Percentiles rank a stretch among this genome's conserved stretches.
These are phyloP conservation scores for Eristalinus sepulchralis DNA, from an alignment of 2,888 invertebrate genomes.

Conservation along the genomic window DNA sequence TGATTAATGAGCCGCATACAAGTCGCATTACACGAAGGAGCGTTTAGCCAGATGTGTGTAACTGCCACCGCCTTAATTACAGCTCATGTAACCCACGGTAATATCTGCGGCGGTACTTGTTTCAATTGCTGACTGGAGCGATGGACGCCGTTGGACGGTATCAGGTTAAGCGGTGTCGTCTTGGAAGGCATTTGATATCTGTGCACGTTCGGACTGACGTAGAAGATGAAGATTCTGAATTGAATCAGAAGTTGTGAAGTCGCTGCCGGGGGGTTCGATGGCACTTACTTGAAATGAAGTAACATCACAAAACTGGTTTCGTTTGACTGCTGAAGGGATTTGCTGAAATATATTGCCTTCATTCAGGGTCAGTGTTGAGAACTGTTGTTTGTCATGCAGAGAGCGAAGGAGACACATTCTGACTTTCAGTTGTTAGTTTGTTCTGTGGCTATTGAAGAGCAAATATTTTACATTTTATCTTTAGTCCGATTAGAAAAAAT, in stretches of 20 bases:
- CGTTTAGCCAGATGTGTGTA: constrained; percentile 69
- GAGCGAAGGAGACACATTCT: too few relatives aligned
- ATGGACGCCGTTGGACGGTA: constrained; percentile 36
- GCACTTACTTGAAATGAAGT: neutral
- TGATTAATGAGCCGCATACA: constrained; percentile 69
- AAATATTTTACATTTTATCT: too few relatives aligned
- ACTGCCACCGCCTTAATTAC: constrained; percentile 70
- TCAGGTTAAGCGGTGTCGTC: constrained; percentile 56
- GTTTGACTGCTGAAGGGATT: neutral
- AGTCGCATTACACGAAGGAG: constrained; percentile 66
- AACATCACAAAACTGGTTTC: neutral
- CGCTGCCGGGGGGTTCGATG: constrained; percentile 24
- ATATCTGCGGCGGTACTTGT: constrained; percentile 57
- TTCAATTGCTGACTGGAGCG: constrained; percentile 54
- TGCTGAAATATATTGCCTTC: neutral
- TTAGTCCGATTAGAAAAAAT: too few relatives aligned
- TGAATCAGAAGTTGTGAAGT: constrained; percentile 15
- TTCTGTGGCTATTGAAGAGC: too few relatives aligned
- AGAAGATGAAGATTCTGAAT: constrained; percentile 17
- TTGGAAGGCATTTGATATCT: constrained; percentile 35
- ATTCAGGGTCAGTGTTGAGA: neutral
- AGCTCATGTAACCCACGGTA: constrained; percentile 66
- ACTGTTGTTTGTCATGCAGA: neutral
- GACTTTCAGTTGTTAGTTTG: too few relatives aligned
- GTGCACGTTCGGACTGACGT: constrained; percentile 22